Base-by-base conservation (phyloP, 2,113 vertebrate species). In the Globicephala melas region DNA sequence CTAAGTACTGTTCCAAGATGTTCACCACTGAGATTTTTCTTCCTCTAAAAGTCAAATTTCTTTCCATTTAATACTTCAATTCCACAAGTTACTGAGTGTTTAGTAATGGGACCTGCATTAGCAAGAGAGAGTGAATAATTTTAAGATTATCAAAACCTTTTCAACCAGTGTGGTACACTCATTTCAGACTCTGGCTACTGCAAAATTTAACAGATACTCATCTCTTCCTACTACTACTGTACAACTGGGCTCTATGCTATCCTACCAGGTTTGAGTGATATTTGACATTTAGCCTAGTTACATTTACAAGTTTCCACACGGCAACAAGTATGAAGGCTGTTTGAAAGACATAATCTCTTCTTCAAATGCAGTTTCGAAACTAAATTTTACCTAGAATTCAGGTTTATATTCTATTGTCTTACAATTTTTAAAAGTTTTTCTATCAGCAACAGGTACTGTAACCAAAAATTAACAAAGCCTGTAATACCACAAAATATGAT, bases 221-320 rank as follows among this genome's bases (percentile, higher is more conserved):
- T 65, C 84, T 95, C 92, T 89, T 80, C 94, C 95, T 89, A 80
- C 85, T 33, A 44, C n/a, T 38, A 76, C 28, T 53, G 41, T 85
- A 79, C 73, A 36, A 36, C n/a, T 31, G 18, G 63, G 63, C 55
- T 93, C 81, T 94, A 17, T 23, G 62, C 89, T 89, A 36, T 31
- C 36, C 88, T 81, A 88, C 68, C 79, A 77, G 70, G 89, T 93
- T 47, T 83, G 86, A 89, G 79, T 71, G 96, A 90, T 55, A 91
- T 1, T 2, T 97, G 92, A 97, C 97, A 97, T 95, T 94, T 90
- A 87, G 63, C 92, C 97, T 91, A 85, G 60, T 94, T 91, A 63
- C 36, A 79, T 60, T 79, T 90, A 92, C 83, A 82, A 93, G 95
- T 96, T 96, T 95, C 79, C 93, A 97, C 63, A 83, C 18, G 11